A percentile compares a stretch with the other conserved stretches of the same genome.
Conservation (phyloP, 2,113 vertebrate genomes). For the Phainopepla nitens region DNA sequence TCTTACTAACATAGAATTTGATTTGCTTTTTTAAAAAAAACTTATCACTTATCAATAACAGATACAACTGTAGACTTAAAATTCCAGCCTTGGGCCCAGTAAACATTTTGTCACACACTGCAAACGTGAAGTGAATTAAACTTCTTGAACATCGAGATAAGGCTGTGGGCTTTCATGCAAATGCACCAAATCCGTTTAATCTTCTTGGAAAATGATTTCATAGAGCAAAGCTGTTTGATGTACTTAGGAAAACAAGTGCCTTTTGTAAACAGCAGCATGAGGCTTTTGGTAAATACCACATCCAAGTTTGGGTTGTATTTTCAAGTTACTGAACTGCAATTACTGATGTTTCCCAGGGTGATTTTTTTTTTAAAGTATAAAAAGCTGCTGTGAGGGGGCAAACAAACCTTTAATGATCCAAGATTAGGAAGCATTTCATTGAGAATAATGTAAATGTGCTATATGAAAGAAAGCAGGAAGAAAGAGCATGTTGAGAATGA, state of each 20-base stretch:
- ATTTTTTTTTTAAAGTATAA: neutral
- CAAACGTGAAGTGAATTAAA: conserved; percentile 41
- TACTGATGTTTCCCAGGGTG: neutral
- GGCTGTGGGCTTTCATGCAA: conserved; percentile 57
- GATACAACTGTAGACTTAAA: neutral
- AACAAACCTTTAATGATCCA: neutral
- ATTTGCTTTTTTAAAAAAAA: neutral
- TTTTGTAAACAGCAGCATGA: conserved; percentile 45
- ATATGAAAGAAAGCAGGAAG: neutral
- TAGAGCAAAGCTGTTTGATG: conserved; percentile 65
- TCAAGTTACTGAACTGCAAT: neutral
- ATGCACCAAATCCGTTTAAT: conserved; percentile 65
- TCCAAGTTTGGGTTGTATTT: neutral
- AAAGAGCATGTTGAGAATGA: neutral
- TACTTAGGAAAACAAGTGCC: conserved; percentile 62
- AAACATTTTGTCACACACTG: neutral
- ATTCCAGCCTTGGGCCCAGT: conserved; percentile 46
- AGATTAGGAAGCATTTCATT: neutral
- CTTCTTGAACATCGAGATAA: conserved; percentile 64
- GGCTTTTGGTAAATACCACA: neutral
- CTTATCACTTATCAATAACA: neutral
- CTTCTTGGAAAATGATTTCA: conserved; percentile 39
- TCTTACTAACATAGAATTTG: neutral
- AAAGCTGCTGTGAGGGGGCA: neutral
- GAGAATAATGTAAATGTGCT: neutral